Evolutionary conservation across 2,797 vertebrate genomes (phyloP).

Genomic region (Pangasius sanitwongsei): DNA sequence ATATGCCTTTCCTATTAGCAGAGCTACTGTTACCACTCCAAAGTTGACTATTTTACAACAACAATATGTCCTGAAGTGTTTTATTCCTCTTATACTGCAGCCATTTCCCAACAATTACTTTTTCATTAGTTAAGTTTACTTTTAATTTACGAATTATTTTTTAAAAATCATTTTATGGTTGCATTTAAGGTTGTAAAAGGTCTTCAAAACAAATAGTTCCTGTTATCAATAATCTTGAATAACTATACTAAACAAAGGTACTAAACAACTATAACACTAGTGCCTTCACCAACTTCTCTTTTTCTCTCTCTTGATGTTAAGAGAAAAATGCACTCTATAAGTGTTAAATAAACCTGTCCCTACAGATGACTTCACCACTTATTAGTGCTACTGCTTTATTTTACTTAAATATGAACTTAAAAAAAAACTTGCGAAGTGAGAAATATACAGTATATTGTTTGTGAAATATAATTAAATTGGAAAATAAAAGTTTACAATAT

Average conservation of each 20-base stretch:
- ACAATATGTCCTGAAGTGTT: not conserved
- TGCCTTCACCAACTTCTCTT: not conserved
- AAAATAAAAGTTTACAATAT: not conserved
- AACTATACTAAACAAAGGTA: no score
- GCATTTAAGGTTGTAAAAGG: not conserved
- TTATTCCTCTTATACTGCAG: not conserved
- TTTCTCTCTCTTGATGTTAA: not conserved
- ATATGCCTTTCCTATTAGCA: not conserved
- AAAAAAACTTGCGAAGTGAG: not conserved
- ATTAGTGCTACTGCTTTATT: not conserved
- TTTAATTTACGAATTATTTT: not conserved
- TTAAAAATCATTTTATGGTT: no score
- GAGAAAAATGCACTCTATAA: not conserved
- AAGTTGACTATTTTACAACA: not conserved
- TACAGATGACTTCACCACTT: not conserved
- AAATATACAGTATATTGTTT: not conserved
- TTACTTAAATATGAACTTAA: not conserved
- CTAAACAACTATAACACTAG: not conserved
- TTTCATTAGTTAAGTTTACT: not conserved
- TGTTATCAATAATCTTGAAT: not conserved
- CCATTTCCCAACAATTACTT: not conserved
- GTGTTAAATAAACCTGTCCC: not conserved
- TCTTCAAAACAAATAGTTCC: not conserved
- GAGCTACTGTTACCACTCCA: not conserved
- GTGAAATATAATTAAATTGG: not conserved